phyloP scores from a whole-genome alignment of 2,113 vertebrate species.

The Colossoma macropomum region DNA sequence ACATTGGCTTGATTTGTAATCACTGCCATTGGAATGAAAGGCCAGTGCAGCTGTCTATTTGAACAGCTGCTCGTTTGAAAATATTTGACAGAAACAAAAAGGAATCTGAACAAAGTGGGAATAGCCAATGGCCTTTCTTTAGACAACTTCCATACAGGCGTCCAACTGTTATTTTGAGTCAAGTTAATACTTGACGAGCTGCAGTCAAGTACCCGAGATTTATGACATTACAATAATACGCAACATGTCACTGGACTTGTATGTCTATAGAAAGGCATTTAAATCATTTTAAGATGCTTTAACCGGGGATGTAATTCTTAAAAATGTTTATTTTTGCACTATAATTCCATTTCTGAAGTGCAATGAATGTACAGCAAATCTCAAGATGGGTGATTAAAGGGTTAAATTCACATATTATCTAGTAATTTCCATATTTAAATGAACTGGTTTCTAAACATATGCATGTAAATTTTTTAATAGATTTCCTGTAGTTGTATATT shows the following conservation, averaged over 20 bases:
- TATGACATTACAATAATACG: background rate
- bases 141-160: constrained; percentile 51
- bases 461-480: too few relatives aligned
- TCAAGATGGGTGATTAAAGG: too few relatives aligned
- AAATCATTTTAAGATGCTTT: too few relatives aligned
- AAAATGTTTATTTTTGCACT: too few relatives aligned
- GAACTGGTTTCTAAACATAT: too few relatives aligned
- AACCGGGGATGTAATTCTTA: background rate
- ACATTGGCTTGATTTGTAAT: constrained; percentile 77
- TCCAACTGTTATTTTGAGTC: constrained; percentile 28
- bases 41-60: constrained; percentile 75
- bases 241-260: background rate
- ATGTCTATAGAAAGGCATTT: background rate
- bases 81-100: constrained; percentile 60
- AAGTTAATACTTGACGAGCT: constrained; percentile 17
- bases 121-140: constrained; percentile 58
- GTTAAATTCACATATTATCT: too few relatives aligned
- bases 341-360: too few relatives aligned
- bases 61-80: constrained; percentile 77
- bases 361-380: too few relatives aligned
- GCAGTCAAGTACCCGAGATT: background rate
- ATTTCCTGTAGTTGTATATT: too few relatives aligned
- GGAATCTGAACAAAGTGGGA: constrained; percentile 65
- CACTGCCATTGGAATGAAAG: constrained; percentile 68
- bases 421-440: too few relatives aligned